Evolutionary conservation across 2,888 invertebrate genomes (phyloP).

Genomic region (Abscondita cerata): DNA sequence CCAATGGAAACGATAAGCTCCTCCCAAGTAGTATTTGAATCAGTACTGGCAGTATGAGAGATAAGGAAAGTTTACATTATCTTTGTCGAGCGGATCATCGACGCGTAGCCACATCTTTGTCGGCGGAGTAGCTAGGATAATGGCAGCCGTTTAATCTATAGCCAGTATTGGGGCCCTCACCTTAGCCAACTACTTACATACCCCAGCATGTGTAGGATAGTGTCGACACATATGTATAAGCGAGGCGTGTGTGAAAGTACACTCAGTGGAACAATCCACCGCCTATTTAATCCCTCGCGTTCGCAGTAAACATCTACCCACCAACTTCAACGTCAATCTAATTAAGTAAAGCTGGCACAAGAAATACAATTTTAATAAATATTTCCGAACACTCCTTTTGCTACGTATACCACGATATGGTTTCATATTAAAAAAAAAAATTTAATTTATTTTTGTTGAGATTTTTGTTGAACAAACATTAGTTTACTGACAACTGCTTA

Average conservation of each 20-base stretch:
- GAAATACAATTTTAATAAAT: constrained; percentile 7
- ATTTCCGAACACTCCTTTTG: constrained; percentile 3
- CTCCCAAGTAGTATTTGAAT: constrained; percentile 59
- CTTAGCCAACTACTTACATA: constrained; percentile 57
- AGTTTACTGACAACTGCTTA: constrained; percentile 7
- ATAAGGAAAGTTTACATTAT: constrained; percentile 47
- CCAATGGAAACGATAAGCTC: constrained; percentile 46
- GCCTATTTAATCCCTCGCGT: constrained; percentile 42
- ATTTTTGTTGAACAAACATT: constrained; percentile 10
- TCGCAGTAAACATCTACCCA: constrained; percentile 49
- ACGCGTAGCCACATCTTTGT: constrained; percentile 52
- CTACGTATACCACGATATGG: background rate
- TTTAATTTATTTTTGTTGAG: constrained; percentile 1
- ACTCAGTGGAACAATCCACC: constrained; percentile 43
- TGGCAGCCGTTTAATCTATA: constrained; percentile 57
- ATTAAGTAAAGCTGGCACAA: constrained; percentile 23
- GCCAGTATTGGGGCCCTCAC: constrained; percentile 52
- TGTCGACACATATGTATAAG: constrained; percentile 58
- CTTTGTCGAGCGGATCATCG: constrained; percentile 32
- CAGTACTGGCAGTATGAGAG: constrained; percentile 54
- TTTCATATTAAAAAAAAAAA: background rate
- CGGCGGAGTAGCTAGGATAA: constrained; percentile 57
- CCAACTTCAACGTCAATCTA: constrained; percentile 40
- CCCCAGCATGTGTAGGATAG: constrained; percentile 58
- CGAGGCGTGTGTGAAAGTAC: constrained; percentile 57